Conservation (phyloP, 2,888 invertebrate species). For the Amphipyra berbera region DNA sequence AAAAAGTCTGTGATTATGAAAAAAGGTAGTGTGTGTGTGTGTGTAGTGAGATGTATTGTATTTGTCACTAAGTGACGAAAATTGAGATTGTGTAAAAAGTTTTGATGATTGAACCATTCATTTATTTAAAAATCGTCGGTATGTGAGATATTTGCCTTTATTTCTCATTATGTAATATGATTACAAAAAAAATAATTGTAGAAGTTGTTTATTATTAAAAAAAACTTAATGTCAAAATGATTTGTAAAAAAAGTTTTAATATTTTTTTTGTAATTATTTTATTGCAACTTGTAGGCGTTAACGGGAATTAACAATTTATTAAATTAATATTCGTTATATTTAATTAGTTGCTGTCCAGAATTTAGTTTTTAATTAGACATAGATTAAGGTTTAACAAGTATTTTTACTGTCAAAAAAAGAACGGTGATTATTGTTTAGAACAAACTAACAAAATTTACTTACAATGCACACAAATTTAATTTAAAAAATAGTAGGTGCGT, state of each 20-base stretch:
- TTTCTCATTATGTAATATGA: slow-evolving; percentile 9
- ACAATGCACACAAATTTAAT: too few species aligned
- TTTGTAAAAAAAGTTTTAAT: too few species aligned
- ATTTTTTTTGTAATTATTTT: too few species aligned
- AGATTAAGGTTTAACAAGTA: too few species aligned
- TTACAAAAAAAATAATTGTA: slow-evolving; percentile 2
- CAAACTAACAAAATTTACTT: too few species aligned
- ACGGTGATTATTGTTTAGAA: too few species aligned
- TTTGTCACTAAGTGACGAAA: slow-evolving; percentile 43
- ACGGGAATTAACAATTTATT: neutral
- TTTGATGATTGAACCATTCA: neutral
- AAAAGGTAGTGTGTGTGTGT: neutral
- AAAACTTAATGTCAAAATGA: too few species aligned
- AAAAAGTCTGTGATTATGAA: slow-evolving; percentile 43
- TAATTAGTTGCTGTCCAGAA: too few species aligned
- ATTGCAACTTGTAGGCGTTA: too few species aligned
- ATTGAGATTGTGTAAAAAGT: neutral
- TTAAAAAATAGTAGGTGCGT: too few species aligned
- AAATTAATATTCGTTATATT: neutral
- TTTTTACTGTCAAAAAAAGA: too few species aligned
- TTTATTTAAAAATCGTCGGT: neutral
- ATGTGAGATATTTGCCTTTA: neutral
- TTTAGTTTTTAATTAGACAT: too few species aligned
- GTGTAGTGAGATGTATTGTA: slow-evolving; percentile 4
- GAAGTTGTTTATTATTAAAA: slow-evolving; percentile 8